These are phyloP conservation scores for Amblyjoppa proteus DNA, from an alignment of 2,888 invertebrate species.

Conservation along the genomic window DNA sequence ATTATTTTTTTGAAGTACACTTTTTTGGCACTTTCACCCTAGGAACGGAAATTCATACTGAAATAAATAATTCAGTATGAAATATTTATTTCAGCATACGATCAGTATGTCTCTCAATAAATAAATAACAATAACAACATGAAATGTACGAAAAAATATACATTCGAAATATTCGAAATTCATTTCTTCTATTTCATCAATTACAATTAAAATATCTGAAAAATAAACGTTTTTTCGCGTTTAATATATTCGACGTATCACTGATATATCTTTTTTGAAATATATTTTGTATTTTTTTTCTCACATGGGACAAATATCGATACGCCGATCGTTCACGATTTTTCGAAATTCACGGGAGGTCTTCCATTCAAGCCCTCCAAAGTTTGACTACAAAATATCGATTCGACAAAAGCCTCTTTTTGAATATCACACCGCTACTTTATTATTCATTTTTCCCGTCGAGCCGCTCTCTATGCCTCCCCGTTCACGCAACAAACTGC, in stretches of 20 bases:
- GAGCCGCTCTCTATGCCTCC: not conserved
- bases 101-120: not conserved
- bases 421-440: conserved; percentile 12
- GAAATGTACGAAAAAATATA: too few relatives aligned
- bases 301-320: not conserved
- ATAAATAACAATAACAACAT: too few relatives aligned
- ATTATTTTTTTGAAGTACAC: not conserved
- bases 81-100: too few relatives aligned
- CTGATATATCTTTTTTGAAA: not conserved
- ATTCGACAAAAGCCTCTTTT: not conserved
- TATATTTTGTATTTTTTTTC: not conserved
- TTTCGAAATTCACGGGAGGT: not conserved
- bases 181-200: not conserved
- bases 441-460: conserved; percentile 3
- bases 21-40: not conserved
- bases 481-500: conserved; percentile 5
- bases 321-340: not conserved
- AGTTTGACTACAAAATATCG: not conserved
- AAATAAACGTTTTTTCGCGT: not conserved
- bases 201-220: not conserved
- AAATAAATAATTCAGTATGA: not conserved
- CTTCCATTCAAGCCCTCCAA: not conserved
- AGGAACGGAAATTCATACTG: not conserved
- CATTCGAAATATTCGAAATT: not conserved
- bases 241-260: not conserved